These are phyloP conservation scores for Stenurella melanura DNA, from an alignment of 2,888 invertebrate species.

Conservation along the genomic window DNA sequence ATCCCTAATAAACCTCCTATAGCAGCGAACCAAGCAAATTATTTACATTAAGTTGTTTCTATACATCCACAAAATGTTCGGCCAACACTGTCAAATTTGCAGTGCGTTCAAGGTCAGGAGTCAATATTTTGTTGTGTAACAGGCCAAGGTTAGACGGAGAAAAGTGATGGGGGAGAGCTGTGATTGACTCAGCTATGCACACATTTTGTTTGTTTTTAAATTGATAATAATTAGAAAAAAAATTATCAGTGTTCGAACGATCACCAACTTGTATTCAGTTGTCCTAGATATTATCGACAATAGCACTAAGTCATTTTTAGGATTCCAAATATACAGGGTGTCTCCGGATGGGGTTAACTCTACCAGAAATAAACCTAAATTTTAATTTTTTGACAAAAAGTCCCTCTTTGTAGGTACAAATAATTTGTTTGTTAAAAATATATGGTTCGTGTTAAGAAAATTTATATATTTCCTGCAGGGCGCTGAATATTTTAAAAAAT, in stretches of 20 bases:
- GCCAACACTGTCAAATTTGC: constrained; percentile 33
- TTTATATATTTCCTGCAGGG: no score
- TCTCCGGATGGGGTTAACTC: no score
- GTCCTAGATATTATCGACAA: neutral
- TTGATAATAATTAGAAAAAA: neutral
- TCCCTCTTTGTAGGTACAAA: no score
- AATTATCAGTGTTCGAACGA: neutral
- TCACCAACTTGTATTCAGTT: neutral
- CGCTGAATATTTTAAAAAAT: no score
- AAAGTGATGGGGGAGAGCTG: constrained; percentile 27
- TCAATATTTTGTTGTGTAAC: constrained; percentile 62
- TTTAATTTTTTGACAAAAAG: no score
- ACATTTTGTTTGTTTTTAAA: neutral
- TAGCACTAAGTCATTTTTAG: no score
- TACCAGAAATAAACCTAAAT: no score
- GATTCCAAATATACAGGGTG: no score
- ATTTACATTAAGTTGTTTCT: neutral
- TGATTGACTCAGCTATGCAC: neutral
- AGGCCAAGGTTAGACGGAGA: constrained; percentile 58
- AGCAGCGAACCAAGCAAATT: constrained; percentile 1
- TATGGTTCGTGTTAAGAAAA: no score
- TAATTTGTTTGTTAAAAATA: no score
- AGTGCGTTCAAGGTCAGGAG: constrained; percentile 60
- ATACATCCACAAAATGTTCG: neutral
- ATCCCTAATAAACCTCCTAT: neutral